Evolutionary conservation across 92 coral and sea anemone species (phyloP).

Genomic region (Virgularia gustaviana): DNA sequence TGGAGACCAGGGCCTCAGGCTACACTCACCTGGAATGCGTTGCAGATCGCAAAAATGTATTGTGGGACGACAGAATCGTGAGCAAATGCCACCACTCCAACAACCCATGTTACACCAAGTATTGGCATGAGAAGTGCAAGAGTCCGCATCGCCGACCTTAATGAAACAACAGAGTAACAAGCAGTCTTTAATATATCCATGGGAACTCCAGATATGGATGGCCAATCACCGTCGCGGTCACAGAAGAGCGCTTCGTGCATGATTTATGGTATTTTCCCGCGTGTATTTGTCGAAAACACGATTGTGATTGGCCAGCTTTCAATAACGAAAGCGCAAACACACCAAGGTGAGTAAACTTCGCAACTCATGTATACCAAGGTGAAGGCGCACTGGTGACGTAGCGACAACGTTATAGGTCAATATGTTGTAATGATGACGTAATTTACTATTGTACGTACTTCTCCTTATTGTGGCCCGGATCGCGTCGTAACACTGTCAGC

Average conservation of each 20-base stretch:
- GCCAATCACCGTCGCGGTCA: neutral
- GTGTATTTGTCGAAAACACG: too few relatives aligned
- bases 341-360: too few relatives aligned
- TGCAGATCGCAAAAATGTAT: slow-evolving; percentile 83
- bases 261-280: too few relatives aligned
- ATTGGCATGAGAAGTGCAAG: slow-evolving; percentile 66
- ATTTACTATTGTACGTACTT: neutral
- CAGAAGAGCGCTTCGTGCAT: neutral
- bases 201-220: too few relatives aligned
- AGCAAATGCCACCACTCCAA: slow-evolving; percentile 84
- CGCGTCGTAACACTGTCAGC: slow-evolving; percentile 18
- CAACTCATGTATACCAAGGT: too few relatives aligned
- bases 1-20: too few relatives aligned
- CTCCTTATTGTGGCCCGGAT: slow-evolving; percentile 29
- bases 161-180: too few relatives aligned
- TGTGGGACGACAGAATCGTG: slow-evolving; percentile 68
- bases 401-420: too few relatives aligned
- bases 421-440: neutral
- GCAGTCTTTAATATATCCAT: neutral
- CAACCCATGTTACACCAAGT: slow-evolving; percentile 93
- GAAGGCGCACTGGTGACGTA: too few relatives aligned
- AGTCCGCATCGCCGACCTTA: slow-evolving; percentile 34
- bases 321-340: too few relatives aligned
- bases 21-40: slow-evolving; percentile 83
- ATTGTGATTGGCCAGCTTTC: too few relatives aligned